Percentiles rank a stretch among this genome's conserved stretches.
Evolutionary conservation across 1,140 invertebrate genomes (phyloP).

Genomic region (Panagrolaimus sp.): DNA sequence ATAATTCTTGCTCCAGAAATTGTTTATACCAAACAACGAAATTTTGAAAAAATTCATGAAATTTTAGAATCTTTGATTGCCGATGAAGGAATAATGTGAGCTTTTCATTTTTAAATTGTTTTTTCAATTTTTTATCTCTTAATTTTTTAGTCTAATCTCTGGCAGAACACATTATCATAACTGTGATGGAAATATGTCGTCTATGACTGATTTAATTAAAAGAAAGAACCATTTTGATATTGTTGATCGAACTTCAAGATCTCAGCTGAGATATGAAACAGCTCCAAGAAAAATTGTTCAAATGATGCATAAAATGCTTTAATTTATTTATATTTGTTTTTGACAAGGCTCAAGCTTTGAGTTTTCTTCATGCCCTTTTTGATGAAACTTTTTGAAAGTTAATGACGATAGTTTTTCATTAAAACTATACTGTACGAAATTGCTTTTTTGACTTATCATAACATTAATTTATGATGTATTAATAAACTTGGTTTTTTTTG

Average conservation of each 20-base stretch:
- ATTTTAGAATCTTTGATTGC: conserved; percentile 42
- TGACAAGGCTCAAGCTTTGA: too few species aligned
- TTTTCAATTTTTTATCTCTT: background rate
- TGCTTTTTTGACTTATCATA: too few species aligned
- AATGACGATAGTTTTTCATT: too few species aligned
- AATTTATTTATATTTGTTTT: too few species aligned
- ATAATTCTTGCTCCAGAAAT: conserved; percentile 51
- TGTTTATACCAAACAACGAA: conserved; percentile 37
- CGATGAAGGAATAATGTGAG: conserved; percentile 50
- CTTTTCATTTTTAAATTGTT: background rate
- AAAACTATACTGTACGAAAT: too few species aligned
- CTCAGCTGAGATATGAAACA: background rate
- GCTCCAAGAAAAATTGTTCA: conserved; percentile 50
- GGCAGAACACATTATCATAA: conserved; percentile 40
- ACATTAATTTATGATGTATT: too few species aligned
- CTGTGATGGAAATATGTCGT: conserved; percentile 36
- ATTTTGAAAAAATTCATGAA: conserved; percentile 47
- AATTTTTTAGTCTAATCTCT: conserved; percentile 45
- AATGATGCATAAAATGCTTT: conserved; percentile 43
- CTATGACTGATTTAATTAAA: conserved; percentile 51
- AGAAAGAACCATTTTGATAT: conserved; percentile 39
- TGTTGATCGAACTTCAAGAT: conserved; percentile 34
- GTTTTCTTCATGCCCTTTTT: too few species aligned
- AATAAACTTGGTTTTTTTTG: too few species aligned
- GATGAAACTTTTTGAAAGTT: too few species aligned